Evolutionary conservation across 2,797 vertebrate species (phyloP), one percentile per base, ranked within the genome.

Genomic region (Spea hammondii): DNA sequence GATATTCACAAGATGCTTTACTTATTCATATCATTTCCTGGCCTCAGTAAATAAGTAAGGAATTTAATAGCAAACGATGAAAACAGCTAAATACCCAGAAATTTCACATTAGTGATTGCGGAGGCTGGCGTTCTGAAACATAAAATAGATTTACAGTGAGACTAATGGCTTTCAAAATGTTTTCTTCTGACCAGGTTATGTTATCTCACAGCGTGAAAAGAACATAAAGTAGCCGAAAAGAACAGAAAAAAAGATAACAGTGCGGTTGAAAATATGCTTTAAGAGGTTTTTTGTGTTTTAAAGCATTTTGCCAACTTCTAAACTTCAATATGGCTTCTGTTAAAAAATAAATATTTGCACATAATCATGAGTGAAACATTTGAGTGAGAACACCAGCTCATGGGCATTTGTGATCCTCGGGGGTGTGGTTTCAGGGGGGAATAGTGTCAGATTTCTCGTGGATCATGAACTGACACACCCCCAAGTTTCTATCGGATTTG

Each of bases 41-140:
- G 55, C 55, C 9, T 13, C 9, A 1, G 55, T 59, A 88, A 91
- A 89, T 85, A 77, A 72, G 84, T 91, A 91, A 89, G 88, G 91
- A 86, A 86, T 79, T 87, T 8, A 75, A 88, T 89, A 90, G 88
- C 88, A 85, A 79, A 4, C 91, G 89, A 90, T 90, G 90, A 87
- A 89, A 89, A 87, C 87, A 83, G 83, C 85, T 84, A 86, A 86
- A 90, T 89, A 87, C 88, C 84, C 83, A 4, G 32, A 78, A 86
- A 89, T 85, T 88, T 85, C 88, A 88, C 86, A 80, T 77, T 84
- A 85, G 87, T 91, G 88, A 89, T 90, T 89, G 88, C 76, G 86
- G 84, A 89, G 80, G 6, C 0, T 78, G 75, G 83, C 86, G 86
- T 87, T 84, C 82, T 84, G 80, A 90, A 77, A 83, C 89, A 83